Evolutionary conservation across 2,113 vertebrate genomes (phyloP), one percentile per base, ranked within the genome.

Genomic region (Accipiter virgatus): DNA sequence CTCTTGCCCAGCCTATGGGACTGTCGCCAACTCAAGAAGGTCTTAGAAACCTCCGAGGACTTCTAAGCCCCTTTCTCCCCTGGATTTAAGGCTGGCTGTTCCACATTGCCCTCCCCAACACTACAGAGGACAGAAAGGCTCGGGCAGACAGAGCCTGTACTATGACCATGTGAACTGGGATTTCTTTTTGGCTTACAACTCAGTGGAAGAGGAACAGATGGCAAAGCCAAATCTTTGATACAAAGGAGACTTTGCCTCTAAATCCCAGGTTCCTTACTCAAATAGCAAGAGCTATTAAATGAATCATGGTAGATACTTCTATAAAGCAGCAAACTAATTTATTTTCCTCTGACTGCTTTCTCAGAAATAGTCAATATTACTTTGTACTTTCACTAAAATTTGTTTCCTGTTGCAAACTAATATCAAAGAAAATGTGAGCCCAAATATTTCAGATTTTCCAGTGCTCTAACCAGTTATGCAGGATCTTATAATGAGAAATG

Each of bases 111-210:
- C 31, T 65, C 50, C 56, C 55, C 45, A 50, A 13, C 31, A 2
- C 42, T 31, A 2, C 29, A 26, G 47, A 47, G 58, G 45, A 59
- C 19, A 38, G 53, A 27, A 62, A 59, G 48, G 42, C 47, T 95
- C 62, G 0, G 1, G 21, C n/a, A 59, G 74, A 50, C 38, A 5
- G 1, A 65, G 32, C 50, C 65, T 42, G 16, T 1, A 3, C 42
- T 11, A 36, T 3, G 13, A n/a, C 34, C 47, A 23, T 1, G 9
- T 3, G 11, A 67, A 22, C 26, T 23, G 50, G n/a, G 48, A 53
- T 70, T 90, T 52, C 53, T 62, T 68, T 42, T 61, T 40, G 83
- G 32, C 16, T 90, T 23, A 19, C 26, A 38, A 12, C 21, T 40
- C 52, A 3, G 34, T 31, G 59, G 48, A 66, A 84, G 13, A 9